A percentile compares a stretch with the other conserved stretches of the same genome.
phyloP scores from a whole-genome alignment of 2,797 vertebrate genomes.

The Lithobates pipiens region DNA sequence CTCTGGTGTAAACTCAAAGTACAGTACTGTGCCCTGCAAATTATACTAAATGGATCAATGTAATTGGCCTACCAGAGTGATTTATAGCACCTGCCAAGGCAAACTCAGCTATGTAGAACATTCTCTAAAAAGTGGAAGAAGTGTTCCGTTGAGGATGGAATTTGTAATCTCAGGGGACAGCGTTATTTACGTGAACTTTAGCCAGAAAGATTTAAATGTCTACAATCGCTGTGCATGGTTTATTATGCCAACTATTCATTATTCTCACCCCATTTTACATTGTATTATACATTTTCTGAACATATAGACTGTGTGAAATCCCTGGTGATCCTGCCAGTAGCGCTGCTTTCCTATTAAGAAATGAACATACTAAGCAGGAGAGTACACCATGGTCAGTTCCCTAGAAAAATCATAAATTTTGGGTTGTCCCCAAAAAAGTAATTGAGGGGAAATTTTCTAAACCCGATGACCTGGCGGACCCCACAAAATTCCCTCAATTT shows the following conservation, averaged over 20 bases:
- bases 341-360: no score
- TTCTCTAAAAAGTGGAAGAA: background rate
- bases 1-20: slow-evolving; percentile 9
- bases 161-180: slow-evolving; percentile 11
- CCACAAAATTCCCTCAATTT: no score
- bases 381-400: no score
- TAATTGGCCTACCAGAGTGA: slow-evolving; percentile 14
- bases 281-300: no score
- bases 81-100: slow-evolving; percentile 6
- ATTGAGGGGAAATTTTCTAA: no score
- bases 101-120: background rate
- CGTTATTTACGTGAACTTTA: background rate
- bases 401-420: no score
- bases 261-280: background rate
- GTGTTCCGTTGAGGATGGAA: background rate
- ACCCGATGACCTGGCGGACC: no score
- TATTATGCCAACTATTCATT: background rate
- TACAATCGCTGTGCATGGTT: no score
- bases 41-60: slow-evolving; percentile 13
- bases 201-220: background rate
- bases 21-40: background rate
- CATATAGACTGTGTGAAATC: no score
- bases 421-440: no score
- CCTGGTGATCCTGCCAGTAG: no score
- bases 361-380: no score